These are phyloP conservation scores for Argynnis bischoffii DNA, from an alignment of 2,888 invertebrate species.

Conservation along the genomic window DNA sequence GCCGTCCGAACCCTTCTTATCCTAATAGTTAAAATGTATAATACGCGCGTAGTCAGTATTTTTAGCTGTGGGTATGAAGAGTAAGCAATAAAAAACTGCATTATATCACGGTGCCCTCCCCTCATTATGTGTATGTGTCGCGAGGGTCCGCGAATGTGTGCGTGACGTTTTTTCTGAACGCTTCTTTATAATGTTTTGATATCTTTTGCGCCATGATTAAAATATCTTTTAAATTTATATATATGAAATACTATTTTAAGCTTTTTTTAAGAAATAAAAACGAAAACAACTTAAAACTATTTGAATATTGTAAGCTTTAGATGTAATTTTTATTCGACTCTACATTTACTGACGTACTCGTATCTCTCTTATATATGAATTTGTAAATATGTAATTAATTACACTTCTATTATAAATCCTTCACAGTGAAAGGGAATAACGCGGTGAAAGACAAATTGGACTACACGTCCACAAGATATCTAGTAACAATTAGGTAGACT, in stretches of 20 bases:
- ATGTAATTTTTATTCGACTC: too few relatives aligned
- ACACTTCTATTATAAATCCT: too few relatives aligned
- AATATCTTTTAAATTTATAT: neutral
- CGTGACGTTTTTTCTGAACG: constrained; percentile 53
- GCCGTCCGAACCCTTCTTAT: constrained; percentile 73
- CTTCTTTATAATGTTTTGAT: constrained; percentile 38
- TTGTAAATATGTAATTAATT: too few relatives aligned
- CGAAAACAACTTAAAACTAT: too few relatives aligned
- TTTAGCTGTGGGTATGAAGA: constrained; percentile 77
- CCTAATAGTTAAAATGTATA: constrained; percentile 79
- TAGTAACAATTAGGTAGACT: too few relatives aligned
- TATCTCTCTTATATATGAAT: too few relatives aligned
- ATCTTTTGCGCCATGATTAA: constrained; percentile 39
- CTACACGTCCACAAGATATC: too few relatives aligned
- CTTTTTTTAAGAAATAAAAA: neutral
- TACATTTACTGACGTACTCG: too few relatives aligned
- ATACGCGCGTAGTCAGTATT: constrained; percentile 67
- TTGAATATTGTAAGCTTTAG: too few relatives aligned
- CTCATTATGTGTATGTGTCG: constrained; percentile 66
- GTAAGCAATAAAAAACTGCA: constrained; percentile 81
- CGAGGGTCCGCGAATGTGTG: constrained; percentile 60
- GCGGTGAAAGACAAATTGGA: too few relatives aligned
- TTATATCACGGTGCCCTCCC: constrained; percentile 79
- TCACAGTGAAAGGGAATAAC: too few relatives aligned
- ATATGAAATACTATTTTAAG: neutral